Evolutionary conservation across 37 sponge, comb jelly and placozoan species (phyloP), one percentile per base, ranked within the genome.

Genomic region (Halichondria panicea): DNA sequence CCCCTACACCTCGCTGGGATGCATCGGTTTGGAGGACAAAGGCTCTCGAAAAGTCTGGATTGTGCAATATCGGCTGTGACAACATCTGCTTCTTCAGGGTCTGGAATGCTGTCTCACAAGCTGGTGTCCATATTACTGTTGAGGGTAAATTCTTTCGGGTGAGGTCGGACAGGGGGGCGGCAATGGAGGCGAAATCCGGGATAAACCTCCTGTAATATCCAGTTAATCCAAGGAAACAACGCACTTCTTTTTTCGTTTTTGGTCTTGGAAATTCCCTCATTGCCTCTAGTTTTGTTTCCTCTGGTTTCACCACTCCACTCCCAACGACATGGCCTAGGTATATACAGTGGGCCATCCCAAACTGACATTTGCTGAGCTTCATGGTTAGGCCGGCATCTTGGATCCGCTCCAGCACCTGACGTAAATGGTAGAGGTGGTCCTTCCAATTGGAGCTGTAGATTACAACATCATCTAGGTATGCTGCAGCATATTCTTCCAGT

Each of bases 21-120:
- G 84, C 84, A 46, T 83, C 84, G 15, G 76, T 74, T 58, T 74
- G 76, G 50, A 83, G 58, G 13, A 43, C 27, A 31, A 76, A 83
- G 36, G 39, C 55, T 48, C 24, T 76, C 24, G 4, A 35, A 42
- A 76, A 60, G 45, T 74, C 70, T 8, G 77, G 76, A 53, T 34
- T 38, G n/a, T 36, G 28, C 46, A 83, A 31, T 21, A 83, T 63
- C 25, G 84, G 76, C 6, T 24, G 12, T 18, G 59, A 40, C 8
- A 50, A 52, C 39, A 83, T 36, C 27, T 19, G 12, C 13, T 12
- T 5, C 53, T 83, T 83, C 24, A 75, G 60, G 43, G 37, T 27
- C 22, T 57, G 60, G 38, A 83, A 83, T 37, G 84, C 67, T 27
- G n/a, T 18, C 18, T 75, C 76, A 37, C 76, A 75, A 30, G 18